A percentile compares a stretch with the other conserved stretches of the same genome.
Conservation (phyloP, 2,888 invertebrate genomes). For the Yponomeuta malinellus region DNA sequence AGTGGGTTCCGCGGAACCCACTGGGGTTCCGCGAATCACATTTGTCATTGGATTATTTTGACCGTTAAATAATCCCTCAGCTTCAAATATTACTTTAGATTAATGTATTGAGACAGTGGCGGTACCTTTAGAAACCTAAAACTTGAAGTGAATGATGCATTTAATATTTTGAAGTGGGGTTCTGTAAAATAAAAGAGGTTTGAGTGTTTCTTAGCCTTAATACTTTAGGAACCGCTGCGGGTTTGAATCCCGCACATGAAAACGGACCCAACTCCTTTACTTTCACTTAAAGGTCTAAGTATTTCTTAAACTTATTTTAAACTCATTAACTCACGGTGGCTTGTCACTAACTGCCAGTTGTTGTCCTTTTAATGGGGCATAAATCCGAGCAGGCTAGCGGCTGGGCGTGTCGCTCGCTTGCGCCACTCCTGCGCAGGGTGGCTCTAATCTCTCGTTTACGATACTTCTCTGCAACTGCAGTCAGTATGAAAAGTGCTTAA, state of each 20-base stretch:
- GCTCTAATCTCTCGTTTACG: background rate
- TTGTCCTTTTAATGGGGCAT: slow-evolving; percentile 17
- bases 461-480: background rate
- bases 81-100: too few species aligned
- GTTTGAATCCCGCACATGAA: background rate
- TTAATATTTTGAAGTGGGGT: too few species aligned
- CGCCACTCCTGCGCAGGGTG: slow-evolving; percentile 12
- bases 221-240: too few species aligned
- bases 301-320: background rate
- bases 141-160: too few species aligned
- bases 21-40: too few species aligned
- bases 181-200: too few species aligned
- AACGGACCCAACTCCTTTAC: background rate
- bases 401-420: slow-evolving; percentile 9
- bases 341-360: background rate
- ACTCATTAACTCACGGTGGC: background rate
- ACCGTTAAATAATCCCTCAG: too few species aligned
- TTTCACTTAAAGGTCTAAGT: background rate
- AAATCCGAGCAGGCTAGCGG: slow-evolving; percentile 8
- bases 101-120: too few species aligned
- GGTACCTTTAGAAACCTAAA: too few species aligned
- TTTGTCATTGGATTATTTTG: too few species aligned
- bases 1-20: too few species aligned
- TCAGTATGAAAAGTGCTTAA: background rate
- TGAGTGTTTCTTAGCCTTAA: too few species aligned